These are phyloP conservation scores for Diorhabda elongata DNA, from an alignment of 1,140 invertebrate species.

Conservation along the genomic window DNA sequence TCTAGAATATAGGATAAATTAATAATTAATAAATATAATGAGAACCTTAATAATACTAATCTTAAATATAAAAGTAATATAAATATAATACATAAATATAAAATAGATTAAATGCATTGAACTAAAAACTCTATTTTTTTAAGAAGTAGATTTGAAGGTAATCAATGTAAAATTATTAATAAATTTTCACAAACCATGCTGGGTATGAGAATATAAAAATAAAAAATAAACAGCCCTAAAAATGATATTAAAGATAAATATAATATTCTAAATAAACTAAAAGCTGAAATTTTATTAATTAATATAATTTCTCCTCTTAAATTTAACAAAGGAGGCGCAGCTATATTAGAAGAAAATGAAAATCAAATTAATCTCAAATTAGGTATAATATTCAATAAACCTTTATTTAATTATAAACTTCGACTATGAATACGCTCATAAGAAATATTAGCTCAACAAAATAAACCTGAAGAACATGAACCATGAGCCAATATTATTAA, in stretches of 20 bases:
- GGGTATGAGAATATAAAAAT: no score
- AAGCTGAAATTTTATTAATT: no score
- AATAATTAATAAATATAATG: constrained; percentile 49
- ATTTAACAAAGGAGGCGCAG: constrained; percentile 49
- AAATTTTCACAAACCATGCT: no score
- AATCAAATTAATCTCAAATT: constrained; percentile 57
- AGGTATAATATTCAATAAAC: constrained; percentile 50
- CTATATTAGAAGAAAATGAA: constrained; percentile 51
- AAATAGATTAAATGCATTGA: constrained; percentile 53
- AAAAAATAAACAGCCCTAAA: no score
- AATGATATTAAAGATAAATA: no score
- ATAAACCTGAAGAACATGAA: constrained; percentile 63
- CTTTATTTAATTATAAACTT: constrained; percentile 50
- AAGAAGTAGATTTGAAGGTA: no score
- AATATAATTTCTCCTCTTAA: constrained; percentile 56
- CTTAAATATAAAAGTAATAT: constrained; percentile 45
- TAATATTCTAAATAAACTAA: no score
- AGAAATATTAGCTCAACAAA: constrained; percentile 62
- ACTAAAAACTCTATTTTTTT: no score
- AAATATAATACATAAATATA: constrained; percentile 51
- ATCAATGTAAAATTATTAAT: no score
- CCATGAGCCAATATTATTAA: constrained; percentile 61
- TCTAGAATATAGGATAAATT: constrained; percentile 51
- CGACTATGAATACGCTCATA: constrained; percentile 55
- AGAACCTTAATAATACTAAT: constrained; percentile 45